Base-by-base conservation (phyloP, 1,140 invertebrate genomes). In the Drosophila pandora region DNA sequence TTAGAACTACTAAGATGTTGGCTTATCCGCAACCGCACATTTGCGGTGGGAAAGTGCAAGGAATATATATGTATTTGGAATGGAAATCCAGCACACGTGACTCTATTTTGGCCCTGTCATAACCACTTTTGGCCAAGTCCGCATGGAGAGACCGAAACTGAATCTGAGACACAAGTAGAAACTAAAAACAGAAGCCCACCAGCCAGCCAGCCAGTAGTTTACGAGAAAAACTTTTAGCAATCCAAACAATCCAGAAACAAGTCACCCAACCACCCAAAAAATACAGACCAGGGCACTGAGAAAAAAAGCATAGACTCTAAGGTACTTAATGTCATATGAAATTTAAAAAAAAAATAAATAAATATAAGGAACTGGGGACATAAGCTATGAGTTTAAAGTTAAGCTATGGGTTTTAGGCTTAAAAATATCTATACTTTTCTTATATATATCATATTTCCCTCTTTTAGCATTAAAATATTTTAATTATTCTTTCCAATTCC, bases 51-150 rank as follows among this genome's bases (percentile, higher is more conserved):
- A 25, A 47, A 30, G 37, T 25, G 6, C 12, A 17, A 37, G 12
- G 34, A 37, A 4, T 37, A 37, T 37, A 12, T 43, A 21, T 17
- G 17, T 17, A 17, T 17, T 17, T 17, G 17, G 41, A 5, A 52
- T 23, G 28, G 39, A 50, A 23, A 72, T 8, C 41, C 23, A 59
- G 23, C 23, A 63, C 77, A 74, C 60, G 68, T 77, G 77, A 75
- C 64, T 81, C 78, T 81, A 57, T 78, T 85, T 74, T 55, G 49
- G 64, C 52, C 63, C 57, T 63, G 78, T 68, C 83, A 88, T 79
- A 87, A 79, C 61, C 83, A 82, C 82, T 82, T 85, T 54, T 12
- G 45, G 62, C 47, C 60, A 71, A 48, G 41, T 47, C 52, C 53
- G 32, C n/a, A 39, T 32, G 60, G 21, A 43, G 23, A 56, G 45